Base-by-base conservation (phyloP, 2,113 vertebrate genomes). In the Zeus faber region DNA sequence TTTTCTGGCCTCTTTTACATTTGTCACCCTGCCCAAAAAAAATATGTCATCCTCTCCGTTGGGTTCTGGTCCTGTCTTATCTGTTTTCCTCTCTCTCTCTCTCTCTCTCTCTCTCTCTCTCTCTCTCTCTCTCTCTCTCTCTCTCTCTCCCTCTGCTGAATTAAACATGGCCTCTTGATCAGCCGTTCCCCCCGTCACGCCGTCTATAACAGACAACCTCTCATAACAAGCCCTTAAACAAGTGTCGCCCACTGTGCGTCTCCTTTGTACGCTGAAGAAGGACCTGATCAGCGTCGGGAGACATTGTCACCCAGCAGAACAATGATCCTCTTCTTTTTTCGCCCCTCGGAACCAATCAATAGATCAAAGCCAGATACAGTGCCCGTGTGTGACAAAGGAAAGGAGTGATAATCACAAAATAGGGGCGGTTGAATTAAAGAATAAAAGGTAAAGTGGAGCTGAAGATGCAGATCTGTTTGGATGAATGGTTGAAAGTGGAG, bases 131-230 rank as follows among this genome's bases (percentile, higher is more conserved):
- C 23, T 41, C 33, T 40, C 13, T 7, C 1, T 11, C 23, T 14
- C 40, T 16, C 47, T 20, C 25, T 18, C 20, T 17, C 16, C 2
- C 2, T 49, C 62, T 80, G 55, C 74, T 83, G 70, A 87, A 87
- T 89, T 85, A 85, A 80, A 80, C 84, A 89, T 87, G 70, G 62
- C 47, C 53, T 58, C 54, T 41, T n/a, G n/a, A n/a, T n/a, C n/a
- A n/a, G n/a, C n/a, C n/a, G n/a, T n/a, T n/a, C n/a, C 13, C 33
- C 33, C 33, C 9, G n/a, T 37, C n/a, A n/a, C n/a, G n/a, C n/a
- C n/a, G n/a, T n/a, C n/a, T n/a, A n/a, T n/a, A n/a, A n/a, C n/a
- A n/a, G n/a, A n/a, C n/a, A n/a, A n/a, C n/a, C n/a, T n/a, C n/a
- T n/a, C n/a, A n/a, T n/a, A n/a, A n/a, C n/a, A n/a, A n/a, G n/a